Evolutionary conservation across 1,140 invertebrate genomes (phyloP).

Genomic region (Contarinia nasturtii): DNA sequence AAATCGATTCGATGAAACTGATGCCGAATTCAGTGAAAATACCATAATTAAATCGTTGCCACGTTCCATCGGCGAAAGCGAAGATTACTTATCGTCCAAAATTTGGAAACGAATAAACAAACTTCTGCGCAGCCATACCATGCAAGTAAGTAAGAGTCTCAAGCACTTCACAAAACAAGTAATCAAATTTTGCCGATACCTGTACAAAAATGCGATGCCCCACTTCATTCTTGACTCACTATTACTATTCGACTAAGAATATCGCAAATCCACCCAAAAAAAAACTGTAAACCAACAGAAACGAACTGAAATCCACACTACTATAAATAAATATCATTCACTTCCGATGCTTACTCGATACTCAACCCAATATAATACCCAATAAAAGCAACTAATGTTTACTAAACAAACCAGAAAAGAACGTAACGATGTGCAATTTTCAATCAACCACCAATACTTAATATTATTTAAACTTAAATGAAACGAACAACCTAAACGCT

Average conservation of each 20-base stretch:
- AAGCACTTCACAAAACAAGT: too few species aligned
- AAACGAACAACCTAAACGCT: too few species aligned
- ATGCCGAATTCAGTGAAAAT: constrained; percentile 22
- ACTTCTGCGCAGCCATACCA: constrained; percentile 53
- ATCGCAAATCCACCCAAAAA: neutral
- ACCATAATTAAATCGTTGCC: constrained; percentile 48
- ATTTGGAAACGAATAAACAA: constrained; percentile 50
- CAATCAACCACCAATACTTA: too few species aligned
- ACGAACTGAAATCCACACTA: neutral
- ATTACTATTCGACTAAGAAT: neutral
- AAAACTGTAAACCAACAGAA: neutral
- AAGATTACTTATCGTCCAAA: constrained; percentile 48
- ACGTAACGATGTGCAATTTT: too few species aligned
- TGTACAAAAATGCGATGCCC: neutral
- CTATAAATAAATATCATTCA: too few species aligned
- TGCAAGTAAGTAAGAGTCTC: constrained; percentile 35
- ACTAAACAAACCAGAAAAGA: too few species aligned
- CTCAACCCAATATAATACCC: too few species aligned
- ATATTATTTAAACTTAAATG: too few species aligned
- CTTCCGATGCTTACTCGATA: too few species aligned
- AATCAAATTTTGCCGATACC: neutral
- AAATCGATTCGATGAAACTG: constrained; percentile 13
- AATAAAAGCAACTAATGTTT: too few species aligned
- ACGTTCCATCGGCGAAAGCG: constrained; percentile 43
- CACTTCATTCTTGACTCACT: neutral